Evolutionary conservation across 2,797 vertebrate genomes (phyloP).

Genomic region (Sebastiscus tertius): DNA sequence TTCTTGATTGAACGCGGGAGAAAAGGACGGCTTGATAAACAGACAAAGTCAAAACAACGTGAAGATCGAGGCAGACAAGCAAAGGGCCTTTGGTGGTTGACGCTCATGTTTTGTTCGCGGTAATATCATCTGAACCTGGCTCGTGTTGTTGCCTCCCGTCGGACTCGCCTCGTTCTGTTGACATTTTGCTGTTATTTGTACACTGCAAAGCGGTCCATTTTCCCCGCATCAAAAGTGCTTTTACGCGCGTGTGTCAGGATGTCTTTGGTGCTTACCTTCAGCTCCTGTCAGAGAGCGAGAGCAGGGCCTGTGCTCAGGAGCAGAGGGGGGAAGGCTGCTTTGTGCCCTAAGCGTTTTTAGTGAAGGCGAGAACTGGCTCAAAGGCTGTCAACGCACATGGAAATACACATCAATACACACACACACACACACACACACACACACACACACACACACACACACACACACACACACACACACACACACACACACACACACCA

Average conservation of each 20-base stretch:
- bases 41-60: constrained; percentile 62
- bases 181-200: constrained; percentile 85
- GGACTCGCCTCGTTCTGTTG: constrained; percentile 82
- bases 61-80: constrained; percentile 67
- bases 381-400: constrained; percentile 83
- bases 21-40: constrained; percentile 48
- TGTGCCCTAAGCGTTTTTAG: constrained; percentile 85
- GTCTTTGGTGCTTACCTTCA: constrained; percentile 87
- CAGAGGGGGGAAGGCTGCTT: constrained; percentile 78
- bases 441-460: constrained; percentile 41
- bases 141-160: constrained; percentile 82
- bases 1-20: constrained; percentile 33
- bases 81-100: constrained; percentile 75
- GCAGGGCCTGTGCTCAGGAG: constrained; percentile 75
- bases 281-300: constrained; percentile 81
- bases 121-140: constrained; percentile 84
- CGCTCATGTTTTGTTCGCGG: constrained; percentile 76
- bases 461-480: no score
- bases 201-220: constrained; percentile 86
- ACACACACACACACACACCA: constrained; percentile 45
- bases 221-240: constrained; percentile 84
- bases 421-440: background rate
- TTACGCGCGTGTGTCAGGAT: constrained; percentile 81
- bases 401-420: constrained; percentile 72
- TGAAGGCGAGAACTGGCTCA: constrained; percentile 83